Percentiles rank a stretch among this genome's conserved stretches.
Conservation (phyloP, 92 coral and sea anemone species). For the Isaurus tuberculatus region DNA sequence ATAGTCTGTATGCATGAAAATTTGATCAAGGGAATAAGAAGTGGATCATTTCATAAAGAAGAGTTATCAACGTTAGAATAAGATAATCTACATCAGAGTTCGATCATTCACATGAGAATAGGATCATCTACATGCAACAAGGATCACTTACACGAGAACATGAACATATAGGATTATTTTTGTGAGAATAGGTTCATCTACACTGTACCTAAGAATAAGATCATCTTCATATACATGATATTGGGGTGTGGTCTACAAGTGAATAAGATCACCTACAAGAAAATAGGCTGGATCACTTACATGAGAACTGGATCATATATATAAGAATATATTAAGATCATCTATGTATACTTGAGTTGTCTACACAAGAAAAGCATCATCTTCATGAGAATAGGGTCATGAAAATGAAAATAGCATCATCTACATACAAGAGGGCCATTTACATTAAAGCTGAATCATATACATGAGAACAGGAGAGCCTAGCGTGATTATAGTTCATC, state of each 20-base stretch:
- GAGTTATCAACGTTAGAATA: not conserved
- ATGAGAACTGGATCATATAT: no score
- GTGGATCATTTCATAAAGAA: not conserved
- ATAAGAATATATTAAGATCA: no score
- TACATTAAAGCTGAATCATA: not conserved
- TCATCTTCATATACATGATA: no score
- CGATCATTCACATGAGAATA: not conserved
- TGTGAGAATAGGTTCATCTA: not conserved
- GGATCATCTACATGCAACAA: not conserved
- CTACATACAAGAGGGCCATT: not conserved
- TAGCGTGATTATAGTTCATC: not conserved
- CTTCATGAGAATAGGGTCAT: not conserved
- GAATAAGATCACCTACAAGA: no score
- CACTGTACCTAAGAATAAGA: not conserved
- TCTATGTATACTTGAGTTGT: no score
- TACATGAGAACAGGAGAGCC: not conserved
- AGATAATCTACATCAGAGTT: not conserved
- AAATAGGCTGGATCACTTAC: no score
- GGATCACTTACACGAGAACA: not conserved
- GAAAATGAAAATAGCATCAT: not conserved
- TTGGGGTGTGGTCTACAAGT: no score
- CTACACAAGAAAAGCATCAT: not conserved
- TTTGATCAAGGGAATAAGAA: not conserved
- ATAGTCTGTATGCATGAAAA: no score
- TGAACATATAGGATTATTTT: not conserved